Evolutionary conservation across 2,888 invertebrate genomes (phyloP).

Genomic region (Seira sanloemensis): DNA sequence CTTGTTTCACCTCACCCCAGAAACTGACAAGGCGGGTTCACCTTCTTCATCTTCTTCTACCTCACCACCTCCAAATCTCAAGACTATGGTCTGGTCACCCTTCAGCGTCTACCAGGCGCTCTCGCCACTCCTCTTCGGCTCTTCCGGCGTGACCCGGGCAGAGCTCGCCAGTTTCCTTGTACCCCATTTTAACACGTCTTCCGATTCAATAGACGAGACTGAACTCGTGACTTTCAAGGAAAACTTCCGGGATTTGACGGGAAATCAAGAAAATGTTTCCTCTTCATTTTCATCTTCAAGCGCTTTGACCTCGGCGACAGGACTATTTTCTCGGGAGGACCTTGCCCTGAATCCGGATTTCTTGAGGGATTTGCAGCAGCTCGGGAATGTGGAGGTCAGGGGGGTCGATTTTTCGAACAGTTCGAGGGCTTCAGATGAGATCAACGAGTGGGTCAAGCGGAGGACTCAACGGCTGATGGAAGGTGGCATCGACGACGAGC

Average conservation of each 20-base stretch:
- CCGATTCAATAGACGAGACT: too few species aligned
- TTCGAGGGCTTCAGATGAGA: background rate
- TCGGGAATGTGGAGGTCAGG: constrained; percentile 21
- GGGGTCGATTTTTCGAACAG: constrained; percentile 25
- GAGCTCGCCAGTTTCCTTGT: constrained; percentile 5
- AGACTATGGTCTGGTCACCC: constrained; percentile 36
- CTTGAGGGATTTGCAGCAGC: constrained; percentile 3
- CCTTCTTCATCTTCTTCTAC: too few species aligned
- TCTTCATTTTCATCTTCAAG: constrained; percentile 1
- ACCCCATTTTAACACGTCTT: background rate
- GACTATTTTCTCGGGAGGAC: constrained; percentile 20
- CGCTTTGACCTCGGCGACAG: constrained; percentile 26
- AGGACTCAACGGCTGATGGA: constrained; percentile 29
- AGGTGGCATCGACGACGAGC: background rate
- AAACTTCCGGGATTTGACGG: background rate
- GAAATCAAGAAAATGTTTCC: background rate
- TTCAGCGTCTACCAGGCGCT: constrained; percentile 34
- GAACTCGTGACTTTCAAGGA: too few species aligned
- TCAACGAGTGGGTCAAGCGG: constrained; percentile 25
- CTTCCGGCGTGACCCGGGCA: constrained; percentile 9
- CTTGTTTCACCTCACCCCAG: too few species aligned
- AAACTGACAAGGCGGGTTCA: too few species aligned
- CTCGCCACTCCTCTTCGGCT: constrained; percentile 25
- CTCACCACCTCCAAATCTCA: too few species aligned
- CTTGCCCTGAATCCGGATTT: constrained; percentile 15